Evolutionary conservation across 2,888 invertebrate species (phyloP), one percentile per base, ranked within the genome.

Genomic region (Helleia helle): DNA sequence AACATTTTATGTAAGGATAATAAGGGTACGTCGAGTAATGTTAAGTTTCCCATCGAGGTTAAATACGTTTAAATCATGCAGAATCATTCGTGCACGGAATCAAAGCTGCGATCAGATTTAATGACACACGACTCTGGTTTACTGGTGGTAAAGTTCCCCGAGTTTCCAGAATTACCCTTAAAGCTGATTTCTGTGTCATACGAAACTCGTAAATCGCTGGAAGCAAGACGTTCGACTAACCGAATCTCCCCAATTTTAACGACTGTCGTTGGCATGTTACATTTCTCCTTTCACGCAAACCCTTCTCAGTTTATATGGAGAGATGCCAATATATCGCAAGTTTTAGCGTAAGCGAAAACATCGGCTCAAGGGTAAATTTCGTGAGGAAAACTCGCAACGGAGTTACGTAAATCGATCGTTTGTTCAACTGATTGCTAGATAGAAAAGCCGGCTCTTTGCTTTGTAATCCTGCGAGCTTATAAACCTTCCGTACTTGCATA

Each of bases 141-240:
- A 66, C 55, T 51, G 56, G 66, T 51, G 56, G 66, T 34, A 11
- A 74, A 79, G 66, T 80, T 76, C 65, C 58, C 58, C 68, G n/a
- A 74, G 75, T 65, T 71, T 58, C 63, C 56, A 62, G 67, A 66
- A 66, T 72, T 69, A 68, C 66, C 63, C 62, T 65, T 58, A 54
- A 49, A 58, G 58, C 65, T 68, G 66, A 74, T 71, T 70, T 63
- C 61, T 58, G 61, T 70, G 69, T 67, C 74, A 70, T 74, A 70
- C 66, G 59, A 69, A 74, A 66, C 69, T 75, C 77, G 72, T 80
- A 77, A 81, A 80, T 76, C 61, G 67, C 63, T 54, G 57, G 54
- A 56, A 58, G 60, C 60, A 59, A 64, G 65, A 56, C 59, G 51
- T 46, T 62, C 31, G 12, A 60, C 68, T 65, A 60, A 61, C 63